phyloP scores from a whole-genome alignment of 2,888 invertebrate species.

The Rhogogaster chlorosoma region DNA sequence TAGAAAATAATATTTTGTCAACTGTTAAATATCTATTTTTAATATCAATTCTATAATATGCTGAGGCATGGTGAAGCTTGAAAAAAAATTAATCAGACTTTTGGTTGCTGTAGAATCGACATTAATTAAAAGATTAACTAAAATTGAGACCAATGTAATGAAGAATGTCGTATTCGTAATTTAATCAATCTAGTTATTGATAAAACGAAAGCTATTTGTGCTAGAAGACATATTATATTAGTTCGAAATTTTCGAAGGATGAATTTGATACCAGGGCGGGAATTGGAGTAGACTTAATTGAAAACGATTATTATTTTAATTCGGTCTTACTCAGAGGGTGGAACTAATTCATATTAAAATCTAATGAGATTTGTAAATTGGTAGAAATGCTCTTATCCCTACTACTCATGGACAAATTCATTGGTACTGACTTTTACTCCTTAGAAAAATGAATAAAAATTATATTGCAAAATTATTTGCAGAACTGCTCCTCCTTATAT shows the following conservation, averaged over 20 bases:
- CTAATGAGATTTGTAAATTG: conserved; percentile 35
- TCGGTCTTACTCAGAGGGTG: not conserved
- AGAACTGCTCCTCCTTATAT: not conserved
- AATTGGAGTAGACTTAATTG: not conserved
- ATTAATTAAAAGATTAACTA: not conserved
- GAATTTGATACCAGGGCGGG: not conserved
- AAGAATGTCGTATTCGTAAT: not conserved
- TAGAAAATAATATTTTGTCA: not conserved
- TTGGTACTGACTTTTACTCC: conserved; percentile 26
- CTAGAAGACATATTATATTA: not conserved
- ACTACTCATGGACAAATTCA: conserved; percentile 3
- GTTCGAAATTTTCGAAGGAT: not conserved
- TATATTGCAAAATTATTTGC: not conserved
- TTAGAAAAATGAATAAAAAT: not conserved
- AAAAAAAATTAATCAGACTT: not conserved
- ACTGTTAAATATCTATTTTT: not conserved
- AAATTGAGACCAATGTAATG: not conserved
- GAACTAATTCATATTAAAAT: not conserved
- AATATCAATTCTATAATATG: not conserved
- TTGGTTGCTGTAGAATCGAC: not conserved
- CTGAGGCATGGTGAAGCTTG: not conserved
- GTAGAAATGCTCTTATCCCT: conserved; percentile 11
- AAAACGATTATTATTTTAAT: conserved; percentile 18
- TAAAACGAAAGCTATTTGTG: not conserved
- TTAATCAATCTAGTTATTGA: not conserved